Conservation (phyloP, 1,140 invertebrate species). For the Rhopalosiphum padi region DNA sequence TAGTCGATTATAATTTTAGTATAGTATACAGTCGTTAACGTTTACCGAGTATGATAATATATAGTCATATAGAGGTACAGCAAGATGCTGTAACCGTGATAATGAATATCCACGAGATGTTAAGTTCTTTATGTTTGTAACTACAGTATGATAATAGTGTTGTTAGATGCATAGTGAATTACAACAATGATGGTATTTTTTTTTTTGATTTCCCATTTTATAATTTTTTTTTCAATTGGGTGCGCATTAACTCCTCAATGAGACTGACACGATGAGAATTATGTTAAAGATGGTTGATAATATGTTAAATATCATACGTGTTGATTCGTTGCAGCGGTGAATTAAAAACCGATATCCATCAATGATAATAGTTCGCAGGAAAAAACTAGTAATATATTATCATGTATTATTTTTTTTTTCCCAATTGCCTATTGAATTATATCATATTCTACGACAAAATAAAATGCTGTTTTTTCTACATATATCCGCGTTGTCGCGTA, state of each 20-base stretch:
- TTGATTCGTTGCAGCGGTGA: neutral
- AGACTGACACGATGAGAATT: conserved; percentile 15
- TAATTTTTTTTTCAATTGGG: neutral
- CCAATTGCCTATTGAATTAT: neutral
- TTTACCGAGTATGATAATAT: neutral
- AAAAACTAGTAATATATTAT: neutral
- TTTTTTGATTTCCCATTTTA: neutral
- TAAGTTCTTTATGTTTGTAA: neutral
- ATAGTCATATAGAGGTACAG: too few relatives aligned
- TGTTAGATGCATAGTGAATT: neutral
- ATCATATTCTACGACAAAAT: neutral
- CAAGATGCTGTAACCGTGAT: neutral
- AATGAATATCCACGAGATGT: neutral
- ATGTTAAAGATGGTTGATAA: neutral
- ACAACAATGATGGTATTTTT: neutral
- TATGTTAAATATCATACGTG: too few relatives aligned
- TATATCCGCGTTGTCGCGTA: neutral
- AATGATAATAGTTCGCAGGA: neutral
- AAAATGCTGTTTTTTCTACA: neutral
- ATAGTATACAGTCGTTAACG: neutral
- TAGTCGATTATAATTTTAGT: neutral
- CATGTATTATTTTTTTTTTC: neutral
- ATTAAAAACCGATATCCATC: neutral
- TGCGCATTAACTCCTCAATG: neutral
- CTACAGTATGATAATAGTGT: neutral